Conservation (phyloP, 2,113 vertebrate species). For the Odobenus rosmarus region DNA sequence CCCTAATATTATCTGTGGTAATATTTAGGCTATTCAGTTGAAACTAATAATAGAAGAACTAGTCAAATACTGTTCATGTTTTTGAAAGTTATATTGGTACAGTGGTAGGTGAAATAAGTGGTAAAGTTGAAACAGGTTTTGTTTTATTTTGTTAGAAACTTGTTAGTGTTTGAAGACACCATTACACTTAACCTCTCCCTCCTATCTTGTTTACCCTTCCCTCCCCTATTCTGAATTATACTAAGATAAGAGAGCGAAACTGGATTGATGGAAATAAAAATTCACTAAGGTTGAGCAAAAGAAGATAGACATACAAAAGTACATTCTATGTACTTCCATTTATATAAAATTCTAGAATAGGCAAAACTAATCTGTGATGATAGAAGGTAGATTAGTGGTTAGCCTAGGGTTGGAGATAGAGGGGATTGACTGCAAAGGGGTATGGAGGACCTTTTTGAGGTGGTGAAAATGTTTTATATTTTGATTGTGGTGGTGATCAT, state of each 20-base stretch:
- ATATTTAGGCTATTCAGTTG: neutral
- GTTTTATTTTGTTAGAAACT: neutral
- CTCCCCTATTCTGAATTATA: neutral
- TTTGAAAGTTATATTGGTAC: neutral
- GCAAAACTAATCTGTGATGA: neutral
- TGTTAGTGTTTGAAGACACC: neutral
- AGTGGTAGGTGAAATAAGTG: neutral
- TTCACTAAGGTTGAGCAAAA: neutral
- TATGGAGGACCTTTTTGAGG: neutral
- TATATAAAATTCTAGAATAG: neutral
- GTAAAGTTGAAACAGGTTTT: conserved; percentile 3
- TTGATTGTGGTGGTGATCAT: neutral
- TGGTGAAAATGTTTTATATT: neutral
- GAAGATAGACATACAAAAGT: neutral
- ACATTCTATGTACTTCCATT: neutral
- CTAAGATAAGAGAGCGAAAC: neutral
- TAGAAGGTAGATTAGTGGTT: neutral
- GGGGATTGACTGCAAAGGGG: neutral
- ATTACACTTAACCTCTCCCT: neutral
- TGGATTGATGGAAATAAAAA: neutral
- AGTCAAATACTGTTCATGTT: neutral
- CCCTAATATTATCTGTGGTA: neutral
- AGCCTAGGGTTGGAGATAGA: neutral
- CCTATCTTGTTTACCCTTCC: neutral
- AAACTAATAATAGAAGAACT: neutral